Percentiles rank a stretch among this genome's conserved stretches.
These are phyloP conservation scores for Folsomia candida DNA, from an alignment of 2,888 invertebrate genomes.

Conservation along the genomic window DNA sequence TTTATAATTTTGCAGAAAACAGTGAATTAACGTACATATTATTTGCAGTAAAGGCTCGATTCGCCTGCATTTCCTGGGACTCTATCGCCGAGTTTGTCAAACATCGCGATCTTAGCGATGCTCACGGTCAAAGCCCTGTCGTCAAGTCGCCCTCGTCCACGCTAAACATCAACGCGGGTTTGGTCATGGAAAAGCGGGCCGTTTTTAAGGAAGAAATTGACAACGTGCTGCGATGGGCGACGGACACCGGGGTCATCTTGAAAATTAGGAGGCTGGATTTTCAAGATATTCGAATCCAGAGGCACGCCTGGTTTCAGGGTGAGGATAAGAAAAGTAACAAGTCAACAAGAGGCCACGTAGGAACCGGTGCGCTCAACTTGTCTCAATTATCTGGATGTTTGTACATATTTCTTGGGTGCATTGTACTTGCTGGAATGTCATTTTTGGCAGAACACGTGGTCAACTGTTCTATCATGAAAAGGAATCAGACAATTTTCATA, in stretches of 20 bases:
- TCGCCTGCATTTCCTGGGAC: slow-evolving; percentile 45
- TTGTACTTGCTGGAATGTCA: background rate
- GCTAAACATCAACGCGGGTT: slow-evolving; percentile 32
- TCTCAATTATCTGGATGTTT: background rate
- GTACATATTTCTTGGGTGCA: background rate
- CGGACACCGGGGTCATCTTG: slow-evolving; percentile 28
- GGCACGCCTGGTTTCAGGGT: slow-evolving; percentile 21
- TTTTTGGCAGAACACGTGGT: background rate
- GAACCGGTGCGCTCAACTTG: background rate
- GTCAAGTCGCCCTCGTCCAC: slow-evolving; percentile 35
- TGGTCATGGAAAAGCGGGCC: slow-evolving; percentile 34
- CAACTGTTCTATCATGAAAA: too few relatives aligned
- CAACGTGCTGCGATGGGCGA: slow-evolving; percentile 19
- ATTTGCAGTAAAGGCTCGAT: slow-evolving; percentile 23
- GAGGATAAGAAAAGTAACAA: background rate
- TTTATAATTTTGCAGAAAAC: too few relatives aligned
- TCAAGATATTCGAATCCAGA: slow-evolving; percentile 19
- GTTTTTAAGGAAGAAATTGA: slow-evolving; percentile 26
- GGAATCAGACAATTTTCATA: too few relatives aligned
- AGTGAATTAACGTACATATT: too few relatives aligned
- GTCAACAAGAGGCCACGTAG: background rate
- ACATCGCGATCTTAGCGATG: slow-evolving; percentile 38
- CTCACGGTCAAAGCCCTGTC: slow-evolving; percentile 32
- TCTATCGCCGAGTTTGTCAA: slow-evolving; percentile 41
- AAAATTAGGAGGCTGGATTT: slow-evolving; percentile 29